Evolutionary conservation across 2,888 invertebrate genomes (phyloP).

Genomic region (Perizoma affinitatum): DNA sequence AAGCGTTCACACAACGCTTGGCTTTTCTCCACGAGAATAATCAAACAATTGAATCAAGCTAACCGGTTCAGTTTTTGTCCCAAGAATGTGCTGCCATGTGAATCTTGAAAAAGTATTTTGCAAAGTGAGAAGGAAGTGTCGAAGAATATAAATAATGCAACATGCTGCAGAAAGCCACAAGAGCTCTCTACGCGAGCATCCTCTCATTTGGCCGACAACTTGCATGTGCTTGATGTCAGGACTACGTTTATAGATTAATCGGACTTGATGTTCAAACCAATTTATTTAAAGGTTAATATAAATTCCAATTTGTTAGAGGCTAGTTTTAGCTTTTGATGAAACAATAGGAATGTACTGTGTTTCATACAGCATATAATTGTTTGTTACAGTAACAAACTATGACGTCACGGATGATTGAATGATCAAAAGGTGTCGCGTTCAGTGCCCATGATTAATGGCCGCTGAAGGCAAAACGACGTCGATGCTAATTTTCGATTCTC

Average conservation of each 20-base stretch:
- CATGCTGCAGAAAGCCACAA: constrained; percentile 48
- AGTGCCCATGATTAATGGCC: constrained; percentile 67
- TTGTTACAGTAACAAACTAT: constrained; percentile 34
- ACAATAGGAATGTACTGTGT: no score
- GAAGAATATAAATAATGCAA: constrained; percentile 58
- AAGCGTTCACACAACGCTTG: no score
- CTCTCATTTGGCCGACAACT: constrained; percentile 41
- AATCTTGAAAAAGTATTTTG: constrained; percentile 7
- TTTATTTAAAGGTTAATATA: no score
- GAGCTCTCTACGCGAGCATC: constrained; percentile 60
- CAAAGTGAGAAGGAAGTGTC: constrained; percentile 14
- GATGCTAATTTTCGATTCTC: constrained; percentile 57
- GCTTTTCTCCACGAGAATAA: no score
- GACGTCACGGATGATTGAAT: constrained; percentile 58
- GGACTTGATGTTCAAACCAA: no score
- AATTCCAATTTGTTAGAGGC: no score
- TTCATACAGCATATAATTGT: no score
- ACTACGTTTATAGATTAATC: no score
- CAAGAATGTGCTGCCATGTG: no score
- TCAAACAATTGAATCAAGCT: no score
- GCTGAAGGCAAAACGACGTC: constrained; percentile 53
- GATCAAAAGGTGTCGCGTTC: constrained; percentile 65
- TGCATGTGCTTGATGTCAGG: constrained; percentile 22
- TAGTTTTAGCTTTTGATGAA: no score
- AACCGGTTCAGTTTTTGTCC: no score